Base-by-base conservation (phyloP, 2,888 invertebrate genomes). In the Clistopyga incitator region DNA sequence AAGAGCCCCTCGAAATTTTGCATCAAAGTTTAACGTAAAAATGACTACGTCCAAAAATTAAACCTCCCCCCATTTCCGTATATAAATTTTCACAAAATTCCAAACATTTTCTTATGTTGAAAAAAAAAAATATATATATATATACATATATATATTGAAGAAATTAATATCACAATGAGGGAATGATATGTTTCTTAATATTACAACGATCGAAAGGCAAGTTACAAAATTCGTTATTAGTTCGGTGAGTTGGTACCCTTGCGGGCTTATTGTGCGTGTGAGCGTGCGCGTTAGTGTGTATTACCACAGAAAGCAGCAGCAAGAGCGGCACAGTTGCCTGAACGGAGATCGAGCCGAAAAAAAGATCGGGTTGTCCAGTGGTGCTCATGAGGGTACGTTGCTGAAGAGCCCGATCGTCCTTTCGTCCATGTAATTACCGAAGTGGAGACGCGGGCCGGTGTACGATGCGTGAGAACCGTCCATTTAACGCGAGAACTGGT, bases 401-500 rank as follows among this genome's bases (percentile, higher is more conserved):
- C 20, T 18, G 25, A 54, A 47, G 34, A 54, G 64, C 29, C 71
- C 72, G 68, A 77, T 77, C 47, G 56, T 77, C 52, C 72, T 64
- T n/a, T 67, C 56, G 64, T 78, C 74, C 71, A 70, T 78, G 77
- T 81, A 81, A 84, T 84, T 84, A 84, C 64, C 64, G 64, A 68
- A 50, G 80, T 54, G 50, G 76, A 84, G 79, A 84, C 86, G 76
- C 79, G 77, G 61, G 86, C 79, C 70, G 86, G 78, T 85, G 82
- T 68, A 79, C 85, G 85, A 88, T 82, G 88, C 89, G 90, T 90
- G 91, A 91, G 91, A 91, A 90, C 91, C 90, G 88, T 85, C 86
- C 86, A 89, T 90, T 90, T 90, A 87, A 89, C 90, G 90, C 91
- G 89, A 91, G 89, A 91, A 91, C 91, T 90, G 90, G 91, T 91